Conservation (phyloP, 1,140 invertebrate genomes). For the Polyergus mexicanus region DNA sequence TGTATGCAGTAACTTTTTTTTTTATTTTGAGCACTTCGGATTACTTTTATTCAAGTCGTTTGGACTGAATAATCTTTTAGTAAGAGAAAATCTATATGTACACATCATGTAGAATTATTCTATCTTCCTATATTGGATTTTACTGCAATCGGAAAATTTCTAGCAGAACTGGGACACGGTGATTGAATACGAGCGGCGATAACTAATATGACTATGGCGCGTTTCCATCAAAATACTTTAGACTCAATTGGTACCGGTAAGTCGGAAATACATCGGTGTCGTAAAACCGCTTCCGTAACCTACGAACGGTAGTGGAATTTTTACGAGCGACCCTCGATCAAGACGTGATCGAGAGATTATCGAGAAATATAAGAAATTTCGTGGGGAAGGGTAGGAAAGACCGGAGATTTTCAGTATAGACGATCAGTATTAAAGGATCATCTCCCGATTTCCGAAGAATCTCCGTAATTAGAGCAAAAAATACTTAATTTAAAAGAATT, state of each 20-base stretch:
- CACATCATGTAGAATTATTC: neutral
- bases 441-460: neutral
- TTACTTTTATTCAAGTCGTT: neutral
- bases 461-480: neutral
- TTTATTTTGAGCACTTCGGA: neutral
- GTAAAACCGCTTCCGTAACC: conserved; percentile 28
- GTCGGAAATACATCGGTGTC: conserved; percentile 35
- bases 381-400: neutral
- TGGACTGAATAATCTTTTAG: neutral
- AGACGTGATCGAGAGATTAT: conserved; percentile 29
- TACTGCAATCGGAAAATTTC: conserved; percentile 1
- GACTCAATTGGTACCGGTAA: conserved; percentile 20
- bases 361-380: conserved; percentile 38
- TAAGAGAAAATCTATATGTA: neutral
- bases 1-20: neutral
- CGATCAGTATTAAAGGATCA: neutral
- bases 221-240: conserved; percentile 45
- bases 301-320: conserved; percentile 40
- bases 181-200: conserved; percentile 48
- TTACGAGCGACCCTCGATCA: conserved; percentile 47
- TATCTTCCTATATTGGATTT: neutral
- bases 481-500: neutral
- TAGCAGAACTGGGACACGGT: conserved; percentile 28
- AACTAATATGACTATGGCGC: conserved; percentile 36
- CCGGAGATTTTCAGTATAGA: neutral